These are phyloP conservation scores for Mallateleia sp. DNA, from an alignment of 2,888 invertebrate species.

Conservation along the genomic window DNA sequence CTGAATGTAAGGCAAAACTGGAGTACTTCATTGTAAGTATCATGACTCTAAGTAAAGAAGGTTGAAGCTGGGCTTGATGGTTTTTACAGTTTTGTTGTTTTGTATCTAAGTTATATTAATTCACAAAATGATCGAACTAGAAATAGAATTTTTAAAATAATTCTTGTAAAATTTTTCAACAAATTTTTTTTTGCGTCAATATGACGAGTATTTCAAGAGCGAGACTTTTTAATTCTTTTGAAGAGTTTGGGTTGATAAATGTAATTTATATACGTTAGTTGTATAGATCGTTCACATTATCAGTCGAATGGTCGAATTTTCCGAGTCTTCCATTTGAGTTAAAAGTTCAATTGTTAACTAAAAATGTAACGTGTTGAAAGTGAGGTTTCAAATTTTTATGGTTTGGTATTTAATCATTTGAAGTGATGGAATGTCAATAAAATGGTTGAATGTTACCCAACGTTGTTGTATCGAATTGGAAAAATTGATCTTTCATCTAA, in stretches of 20 bases:
- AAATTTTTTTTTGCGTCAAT: too few species aligned
- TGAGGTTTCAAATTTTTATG: constrained; percentile 41
- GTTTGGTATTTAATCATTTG: not conserved
- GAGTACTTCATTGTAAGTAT: not conserved
- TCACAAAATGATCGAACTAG: constrained; percentile 12
- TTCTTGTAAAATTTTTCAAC: too few species aligned
- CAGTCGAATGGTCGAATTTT: too few species aligned
- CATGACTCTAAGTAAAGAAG: not conserved
- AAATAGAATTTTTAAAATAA: not conserved
- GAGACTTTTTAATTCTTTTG: not conserved
- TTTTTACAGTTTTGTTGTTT: constrained; percentile 29
- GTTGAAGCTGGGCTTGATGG: not conserved
- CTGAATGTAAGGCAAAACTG: not conserved
- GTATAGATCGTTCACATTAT: too few species aligned
- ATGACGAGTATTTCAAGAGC: too few species aligned
- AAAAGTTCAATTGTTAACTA: too few species aligned
- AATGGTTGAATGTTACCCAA: constrained; percentile 26
- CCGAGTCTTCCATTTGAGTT: constrained; percentile 46
- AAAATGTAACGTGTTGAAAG: constrained; percentile 23
- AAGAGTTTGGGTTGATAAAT: not conserved
- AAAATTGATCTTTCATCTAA: not conserved
- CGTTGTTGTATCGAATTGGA: not conserved
- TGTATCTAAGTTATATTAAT: constrained; percentile 22
- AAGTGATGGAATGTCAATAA: constrained; percentile 7
- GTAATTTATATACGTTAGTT: not conserved